phyloP scores from a whole-genome alignment of 2,113 vertebrate genomes.

The Chinchilla lanigera region DNA sequence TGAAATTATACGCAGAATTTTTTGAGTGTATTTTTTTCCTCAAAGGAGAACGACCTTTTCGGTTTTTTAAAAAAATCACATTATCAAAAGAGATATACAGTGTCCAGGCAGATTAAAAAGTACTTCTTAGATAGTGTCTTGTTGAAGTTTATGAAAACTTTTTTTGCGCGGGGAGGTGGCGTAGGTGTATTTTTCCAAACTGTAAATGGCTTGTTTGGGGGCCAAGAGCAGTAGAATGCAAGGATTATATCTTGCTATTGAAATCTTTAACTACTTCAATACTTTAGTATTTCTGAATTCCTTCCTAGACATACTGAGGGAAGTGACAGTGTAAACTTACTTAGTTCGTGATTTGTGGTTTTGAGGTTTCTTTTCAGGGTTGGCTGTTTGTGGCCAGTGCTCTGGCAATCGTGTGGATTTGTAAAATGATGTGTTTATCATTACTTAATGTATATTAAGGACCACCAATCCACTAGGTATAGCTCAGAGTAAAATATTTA shows the following conservation, averaged over 20 bases:
- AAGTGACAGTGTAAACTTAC: slow-evolving; percentile 51
- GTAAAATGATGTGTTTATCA: slow-evolving; percentile 27
- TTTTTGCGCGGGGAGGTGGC: not conserved
- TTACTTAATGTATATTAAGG: not conserved
- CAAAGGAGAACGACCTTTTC: not conserved
- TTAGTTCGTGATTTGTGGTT: slow-evolving; percentile 79
- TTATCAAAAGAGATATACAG: not conserved
- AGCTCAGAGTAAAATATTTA: slow-evolving; percentile 27
- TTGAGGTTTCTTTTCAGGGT: slow-evolving; percentile 74
- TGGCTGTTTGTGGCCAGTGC: slow-evolving; percentile 5
- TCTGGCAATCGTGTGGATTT: slow-evolving; percentile 11
- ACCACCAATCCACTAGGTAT: not conserved
- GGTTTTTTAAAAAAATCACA: not conserved
- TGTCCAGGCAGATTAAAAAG: not conserved
- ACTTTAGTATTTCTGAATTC: slow-evolving; percentile 61
- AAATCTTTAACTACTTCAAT: slow-evolving; percentile 58
- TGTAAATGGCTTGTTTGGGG: not conserved
- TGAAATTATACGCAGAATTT: slow-evolving; percentile 22
- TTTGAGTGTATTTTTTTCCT: not conserved
- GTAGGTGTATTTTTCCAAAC: slow-evolving; percentile 35
- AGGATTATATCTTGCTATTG: slow-evolving; percentile 61
- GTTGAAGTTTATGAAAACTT: not conserved
- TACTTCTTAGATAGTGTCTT: not conserved
- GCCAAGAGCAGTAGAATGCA: slow-evolving; percentile 34
- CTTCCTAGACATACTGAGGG: slow-evolving; percentile 59